Percentiles rank a stretch among this genome's conserved stretches.
Conservation (phyloP, 2,888 invertebrate genomes). For the Eupithecia inturbata region DNA sequence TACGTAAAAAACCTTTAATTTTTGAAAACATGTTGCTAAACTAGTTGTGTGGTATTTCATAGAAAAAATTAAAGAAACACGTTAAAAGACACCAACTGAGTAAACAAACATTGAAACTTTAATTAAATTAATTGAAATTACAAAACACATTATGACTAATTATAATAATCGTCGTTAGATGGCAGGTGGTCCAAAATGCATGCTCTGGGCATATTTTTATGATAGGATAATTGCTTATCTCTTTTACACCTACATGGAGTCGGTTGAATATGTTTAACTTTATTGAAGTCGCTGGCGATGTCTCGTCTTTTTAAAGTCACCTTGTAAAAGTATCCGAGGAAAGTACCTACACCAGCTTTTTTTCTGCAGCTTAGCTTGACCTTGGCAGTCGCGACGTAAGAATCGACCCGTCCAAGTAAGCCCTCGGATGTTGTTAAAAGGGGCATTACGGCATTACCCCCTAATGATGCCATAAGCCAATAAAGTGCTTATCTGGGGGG, state of each 20-base stretch:
- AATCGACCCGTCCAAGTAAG: not conserved
- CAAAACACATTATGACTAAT: conserved; percentile 16
- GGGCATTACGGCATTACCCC: no score
- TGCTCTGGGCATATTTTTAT: conserved; percentile 13
- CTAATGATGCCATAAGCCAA: no score
- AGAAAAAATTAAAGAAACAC: not conserved
- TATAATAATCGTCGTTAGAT: conserved; percentile 15
- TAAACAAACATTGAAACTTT: conserved; percentile 10
- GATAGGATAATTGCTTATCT: not conserved
- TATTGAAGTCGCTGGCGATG: not conserved
- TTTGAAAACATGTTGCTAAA: not conserved
- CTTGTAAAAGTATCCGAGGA: not conserved
- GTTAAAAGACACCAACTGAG: conserved; percentile 17
- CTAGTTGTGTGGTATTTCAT: not conserved
- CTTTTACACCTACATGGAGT: conserved; percentile 3
- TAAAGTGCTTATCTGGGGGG: no score
- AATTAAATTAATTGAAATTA: conserved; percentile 24
- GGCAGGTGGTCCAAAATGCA: conserved; percentile 24
- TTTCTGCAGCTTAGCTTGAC: no score
- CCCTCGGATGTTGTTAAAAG: not conserved
- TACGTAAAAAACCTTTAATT: not conserved
- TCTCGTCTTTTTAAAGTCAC: no score
- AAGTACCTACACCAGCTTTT: no score
- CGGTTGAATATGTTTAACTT: not conserved
- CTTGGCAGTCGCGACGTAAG: no score